These are phyloP conservation scores for Drosophila lacteicornis DNA, from an alignment of 1,140 invertebrate genomes.

Conservation along the genomic window DNA sequence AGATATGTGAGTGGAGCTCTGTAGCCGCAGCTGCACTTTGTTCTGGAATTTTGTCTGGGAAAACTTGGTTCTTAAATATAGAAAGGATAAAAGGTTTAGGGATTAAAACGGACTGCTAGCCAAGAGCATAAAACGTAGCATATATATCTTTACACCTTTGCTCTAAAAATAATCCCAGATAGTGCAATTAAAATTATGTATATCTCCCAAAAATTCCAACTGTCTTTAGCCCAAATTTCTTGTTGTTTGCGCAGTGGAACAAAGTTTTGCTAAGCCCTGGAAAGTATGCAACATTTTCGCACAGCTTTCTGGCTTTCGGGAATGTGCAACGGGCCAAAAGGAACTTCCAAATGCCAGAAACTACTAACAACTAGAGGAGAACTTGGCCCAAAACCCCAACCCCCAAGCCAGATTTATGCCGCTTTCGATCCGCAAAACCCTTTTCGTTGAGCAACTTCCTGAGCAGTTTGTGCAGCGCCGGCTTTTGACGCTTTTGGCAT, in stretches of 20 bases:
- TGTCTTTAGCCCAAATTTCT: constrained; percentile 18
- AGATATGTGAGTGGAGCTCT: background rate
- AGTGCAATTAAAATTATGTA: constrained; percentile 36
- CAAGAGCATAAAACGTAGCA: background rate
- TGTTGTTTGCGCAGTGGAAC: constrained; percentile 23
- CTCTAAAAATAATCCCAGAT: background rate
- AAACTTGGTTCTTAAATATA: too few relatives aligned
- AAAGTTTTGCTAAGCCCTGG: constrained; percentile 38
- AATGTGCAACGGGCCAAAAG: constrained; percentile 28
- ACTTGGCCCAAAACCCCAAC: constrained; percentile 3
- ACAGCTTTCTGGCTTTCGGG: constrained; percentile 41
- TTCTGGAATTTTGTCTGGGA: too few relatives aligned
- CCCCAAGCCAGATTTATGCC: constrained; percentile 20
- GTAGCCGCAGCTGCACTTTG: background rate
- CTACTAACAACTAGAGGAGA: constrained; percentile 12
- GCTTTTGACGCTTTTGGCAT: constrained; percentile 55
- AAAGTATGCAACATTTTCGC: constrained; percentile 45
- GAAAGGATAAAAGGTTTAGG: background rate
- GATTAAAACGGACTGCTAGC: background rate
- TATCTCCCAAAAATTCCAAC: constrained; percentile 17
- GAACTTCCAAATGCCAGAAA: constrained; percentile 32
- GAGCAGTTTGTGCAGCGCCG: constrained; percentile 34
- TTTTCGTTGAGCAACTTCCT: constrained; percentile 35
- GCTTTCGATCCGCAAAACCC: constrained; percentile 14
- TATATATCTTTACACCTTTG: background rate